Evolutionary conservation across 2,113 vertebrate genomes (phyloP), one percentile per base, ranked within the genome.

Genomic region (Lontra canadensis): DNA sequence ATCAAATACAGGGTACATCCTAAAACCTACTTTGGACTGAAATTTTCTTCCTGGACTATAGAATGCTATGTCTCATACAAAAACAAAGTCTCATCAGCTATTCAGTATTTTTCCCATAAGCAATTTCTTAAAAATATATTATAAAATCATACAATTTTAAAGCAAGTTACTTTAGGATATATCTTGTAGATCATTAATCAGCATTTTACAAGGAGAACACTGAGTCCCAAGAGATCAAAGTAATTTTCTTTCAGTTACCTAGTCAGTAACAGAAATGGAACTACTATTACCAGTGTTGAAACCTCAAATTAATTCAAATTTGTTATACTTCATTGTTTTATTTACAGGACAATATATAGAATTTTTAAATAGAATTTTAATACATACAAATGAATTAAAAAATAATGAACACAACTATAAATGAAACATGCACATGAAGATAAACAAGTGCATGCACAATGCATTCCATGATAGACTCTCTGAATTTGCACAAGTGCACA

Each of bases 381-480:
- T 95, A 97, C 55, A 96, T 97, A 98, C 13, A 88, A 92, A 96
- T 94, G 74, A 31, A 67, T 95, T 84, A n/a, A 79, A 87, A 89
- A 95, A 95, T 78, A 97, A 63, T 83, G 20, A 81, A 97, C 88
- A 76, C 26, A 90, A 97, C 96, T 86, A 31, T 84, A 95, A 92
- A 98, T 95, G 95, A 97, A 95, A 95, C 97, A 97, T 98, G 98
- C 97, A 95, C 96, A 96, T 97, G 97, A 89, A 84, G 44, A 52
- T 88, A 96, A 85, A 94, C 65, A 88, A 63, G 92, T 97, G 88
- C 97, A 97, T 96, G 97, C 96, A 98, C 73, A 87, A 88, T 4
- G 52, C 98, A 98, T 98, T 97, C 97, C 96, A 96, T 89, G 94
- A 88, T 15, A 94, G 69, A 94, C 81, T 90, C 69, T 97, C 97